phyloP scores from a whole-genome alignment of 2,113 vertebrate species.

The Gymnogyps californianus region DNA sequence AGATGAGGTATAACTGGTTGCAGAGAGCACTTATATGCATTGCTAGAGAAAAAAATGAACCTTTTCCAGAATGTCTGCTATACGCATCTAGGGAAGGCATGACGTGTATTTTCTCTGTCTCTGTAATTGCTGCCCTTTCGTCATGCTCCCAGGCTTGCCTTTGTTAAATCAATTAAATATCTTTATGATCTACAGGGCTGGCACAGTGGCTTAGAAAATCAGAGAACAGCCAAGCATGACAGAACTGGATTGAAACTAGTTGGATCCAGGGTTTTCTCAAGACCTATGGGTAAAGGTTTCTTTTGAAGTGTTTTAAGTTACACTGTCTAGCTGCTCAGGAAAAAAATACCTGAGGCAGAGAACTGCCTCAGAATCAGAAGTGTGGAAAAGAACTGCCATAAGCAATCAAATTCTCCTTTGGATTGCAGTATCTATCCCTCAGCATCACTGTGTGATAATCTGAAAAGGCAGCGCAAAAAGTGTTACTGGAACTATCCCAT shows the following conservation, averaged over 20 bases:
- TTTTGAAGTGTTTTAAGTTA: neutral
- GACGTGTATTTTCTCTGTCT: neutral
- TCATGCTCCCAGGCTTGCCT: neutral
- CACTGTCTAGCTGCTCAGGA: neutral
- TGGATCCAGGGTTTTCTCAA: neutral
- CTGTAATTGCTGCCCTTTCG: neutral
- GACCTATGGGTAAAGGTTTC: neutral
- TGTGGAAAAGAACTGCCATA: neutral
- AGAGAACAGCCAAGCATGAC: neutral
- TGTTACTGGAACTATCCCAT: neutral
- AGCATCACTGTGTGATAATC: neutral
- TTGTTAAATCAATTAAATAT: constrained; percentile 16
- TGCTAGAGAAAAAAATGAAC: neutral
- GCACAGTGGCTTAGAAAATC: neutral
- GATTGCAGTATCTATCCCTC: neutral
- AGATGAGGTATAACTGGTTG: neutral
- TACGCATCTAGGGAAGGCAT: neutral
- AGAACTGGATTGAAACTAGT: constrained; percentile 25
- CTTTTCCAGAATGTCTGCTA: neutral
- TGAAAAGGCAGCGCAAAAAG: neutral
- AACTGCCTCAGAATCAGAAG: neutral
- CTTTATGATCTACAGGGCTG: neutral
- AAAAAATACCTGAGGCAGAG: neutral
- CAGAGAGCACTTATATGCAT: neutral
- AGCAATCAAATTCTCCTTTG: neutral